These are phyloP conservation scores for Scaptomyza flava DNA, from an alignment of 2,888 invertebrate genomes.

Conservation along the genomic window DNA sequence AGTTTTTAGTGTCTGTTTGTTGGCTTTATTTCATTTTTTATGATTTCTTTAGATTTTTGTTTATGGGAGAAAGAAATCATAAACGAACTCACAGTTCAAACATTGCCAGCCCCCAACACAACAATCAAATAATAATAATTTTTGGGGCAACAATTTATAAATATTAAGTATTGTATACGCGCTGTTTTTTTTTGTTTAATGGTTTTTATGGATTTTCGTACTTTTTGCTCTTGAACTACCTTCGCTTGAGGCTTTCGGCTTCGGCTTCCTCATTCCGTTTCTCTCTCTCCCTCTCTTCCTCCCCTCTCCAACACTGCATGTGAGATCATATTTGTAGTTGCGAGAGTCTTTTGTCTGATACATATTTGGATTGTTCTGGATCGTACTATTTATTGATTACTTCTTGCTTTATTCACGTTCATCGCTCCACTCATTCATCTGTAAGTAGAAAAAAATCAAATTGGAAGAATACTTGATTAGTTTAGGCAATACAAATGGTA, in stretches of 20 bases:
- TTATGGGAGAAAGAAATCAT: constrained; percentile 49
- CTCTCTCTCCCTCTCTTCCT: constrained; percentile 6
- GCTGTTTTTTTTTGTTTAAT: constrained; percentile 7
- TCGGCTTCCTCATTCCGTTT: neutral
- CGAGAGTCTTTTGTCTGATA: constrained; percentile 73
- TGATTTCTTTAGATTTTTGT: constrained; percentile 42
- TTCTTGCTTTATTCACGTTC: constrained; percentile 53
- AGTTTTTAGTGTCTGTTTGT: constrained; percentile 10
- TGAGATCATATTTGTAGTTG: constrained; percentile 80
- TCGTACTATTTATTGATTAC: constrained; percentile 32
- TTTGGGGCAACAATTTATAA: constrained; percentile 68
- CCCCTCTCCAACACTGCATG: constrained; percentile 49
- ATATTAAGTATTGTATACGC: constrained; percentile 58
- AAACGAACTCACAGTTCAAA: constrained; percentile 32
- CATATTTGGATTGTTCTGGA: constrained; percentile 50
- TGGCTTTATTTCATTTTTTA: constrained; percentile 20
- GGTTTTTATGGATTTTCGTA: constrained; percentile 13
- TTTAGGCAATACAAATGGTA: neutral
- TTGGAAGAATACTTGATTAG: neutral
- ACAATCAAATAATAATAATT: constrained; percentile 71
- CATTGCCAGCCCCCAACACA: constrained; percentile 34
- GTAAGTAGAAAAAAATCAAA: constrained; percentile 24
- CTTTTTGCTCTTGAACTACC: constrained; percentile 33
- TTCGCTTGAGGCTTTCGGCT: constrained; percentile 9
- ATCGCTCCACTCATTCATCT: constrained; percentile 74